Percentiles rank a stretch among this genome's conserved stretches.
phyloP scores from a whole-genome alignment of 2,797 vertebrate species.

The Dendrocincla tyrannina region DNA sequence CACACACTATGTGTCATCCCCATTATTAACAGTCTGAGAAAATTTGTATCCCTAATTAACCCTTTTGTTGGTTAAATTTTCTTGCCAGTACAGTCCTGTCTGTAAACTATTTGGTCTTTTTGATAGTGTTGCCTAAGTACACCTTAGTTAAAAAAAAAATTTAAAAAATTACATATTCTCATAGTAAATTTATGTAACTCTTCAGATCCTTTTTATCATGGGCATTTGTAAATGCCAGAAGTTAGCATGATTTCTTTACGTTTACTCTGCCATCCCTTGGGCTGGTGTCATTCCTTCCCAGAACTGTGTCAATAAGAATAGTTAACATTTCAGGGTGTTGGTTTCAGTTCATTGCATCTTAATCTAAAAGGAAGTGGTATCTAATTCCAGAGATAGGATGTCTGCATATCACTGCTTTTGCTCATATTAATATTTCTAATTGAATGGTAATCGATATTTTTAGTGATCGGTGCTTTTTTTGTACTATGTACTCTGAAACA shows the following conservation, averaged over 20 bases:
- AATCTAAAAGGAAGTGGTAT: conserved; percentile 35
- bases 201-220: background rate
- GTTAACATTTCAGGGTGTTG: background rate
- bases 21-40: conserved; percentile 98
- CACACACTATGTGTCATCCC: conserved; percentile 95
- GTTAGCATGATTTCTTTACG: background rate
- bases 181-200: background rate
- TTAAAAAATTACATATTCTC: background rate
- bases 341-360: conserved; percentile 26
- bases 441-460: conserved; percentile 55
- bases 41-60: conserved; percentile 99
- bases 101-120: conserved; percentile 46
- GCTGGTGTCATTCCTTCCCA: background rate
- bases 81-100: conserved; percentile 67
- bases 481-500: background rate
- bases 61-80: conserved; percentile 90
- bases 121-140: background rate
- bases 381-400: background rate
- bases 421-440: conserved; percentile 17
- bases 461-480: background rate
- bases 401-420: background rate
- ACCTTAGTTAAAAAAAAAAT: background rate
- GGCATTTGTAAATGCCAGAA: background rate
- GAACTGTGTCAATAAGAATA: background rate
- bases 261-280: background rate